phyloP scores from a whole-genome alignment of 2,797 vertebrate species.

The Sebastiscus tertius region DNA sequence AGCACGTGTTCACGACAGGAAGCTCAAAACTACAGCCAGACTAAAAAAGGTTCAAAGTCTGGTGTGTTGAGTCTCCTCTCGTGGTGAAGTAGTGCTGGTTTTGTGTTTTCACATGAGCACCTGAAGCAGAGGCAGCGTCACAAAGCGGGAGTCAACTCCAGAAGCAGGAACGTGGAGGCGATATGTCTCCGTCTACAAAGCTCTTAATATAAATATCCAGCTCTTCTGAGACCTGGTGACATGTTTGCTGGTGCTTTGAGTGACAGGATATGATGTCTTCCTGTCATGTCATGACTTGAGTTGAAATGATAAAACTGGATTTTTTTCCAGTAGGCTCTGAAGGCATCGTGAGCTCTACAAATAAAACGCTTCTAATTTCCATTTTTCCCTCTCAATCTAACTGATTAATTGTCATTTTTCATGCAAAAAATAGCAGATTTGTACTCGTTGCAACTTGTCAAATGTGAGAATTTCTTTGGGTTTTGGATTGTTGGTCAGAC shows the following conservation, averaged over 20 bases:
- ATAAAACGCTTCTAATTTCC: not conserved
- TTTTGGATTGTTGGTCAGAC: not conserved
- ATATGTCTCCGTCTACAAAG: not conserved
- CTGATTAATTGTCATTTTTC: not conserved
- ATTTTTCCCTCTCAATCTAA: too few species aligned
- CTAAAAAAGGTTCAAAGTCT: not conserved
- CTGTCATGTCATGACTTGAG: not conserved
- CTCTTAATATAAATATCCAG: not conserved
- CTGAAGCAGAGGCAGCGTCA: constrained; percentile 16
- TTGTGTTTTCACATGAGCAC: constrained; percentile 28
- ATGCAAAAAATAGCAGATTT: not conserved
- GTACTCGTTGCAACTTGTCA: fast-evolving
- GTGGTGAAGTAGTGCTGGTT: constrained; percentile 14
- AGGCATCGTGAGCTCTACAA: not conserved
- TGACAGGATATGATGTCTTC: not conserved
- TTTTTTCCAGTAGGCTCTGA: not conserved
- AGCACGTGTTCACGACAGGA: not conserved
- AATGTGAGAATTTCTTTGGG: not conserved
- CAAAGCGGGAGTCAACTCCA: constrained; percentile 9
- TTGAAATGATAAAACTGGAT: not conserved
- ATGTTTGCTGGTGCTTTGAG: not conserved
- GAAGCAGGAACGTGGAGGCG: not conserved
- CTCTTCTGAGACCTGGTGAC: not conserved
- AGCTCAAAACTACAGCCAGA: not conserved
- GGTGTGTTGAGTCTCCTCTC: not conserved